Base-by-base conservation (phyloP, 2,888 invertebrate species). In the Cremastinae sp. region DNA sequence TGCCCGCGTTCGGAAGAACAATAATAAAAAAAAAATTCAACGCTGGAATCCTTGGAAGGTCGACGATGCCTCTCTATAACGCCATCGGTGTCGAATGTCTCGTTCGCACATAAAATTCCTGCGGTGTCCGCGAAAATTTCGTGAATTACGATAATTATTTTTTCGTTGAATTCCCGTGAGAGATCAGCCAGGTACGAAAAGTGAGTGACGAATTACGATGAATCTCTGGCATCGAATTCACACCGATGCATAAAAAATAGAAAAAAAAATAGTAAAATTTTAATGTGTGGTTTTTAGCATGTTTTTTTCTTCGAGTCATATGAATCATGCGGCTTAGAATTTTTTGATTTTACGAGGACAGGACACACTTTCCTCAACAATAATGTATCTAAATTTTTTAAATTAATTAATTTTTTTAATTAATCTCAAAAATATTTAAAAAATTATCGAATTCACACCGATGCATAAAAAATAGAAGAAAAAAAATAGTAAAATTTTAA, bases 101-200 rank as follows among this genome's bases (percentile, higher is more conserved):
- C 16, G 16, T 18, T 16, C 14, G 5, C 18, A 47, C 20, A 47
- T 41, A 45, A 55, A 39, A 58, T 56, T 62, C 35, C 1, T 20
- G 37, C 18, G 14, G 10, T 28, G 20, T 22, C 20, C 47, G 45
- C 8, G n/a, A 28, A 70, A 28, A 41, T 35, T 75, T 39, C 4
- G 5, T 49, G 9, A 56, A 61, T 45, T 10, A 10, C 59, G 74
- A 41, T 70, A 70, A 75, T 75, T 49, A 9, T 59, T 65, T 59
- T 61, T 71, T 71, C 49, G 49, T 61, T 55, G 70, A 61, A 75
- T 45, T 61, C 12, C 28, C 28, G 28, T 59, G 39, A 56, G 39
- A 56, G 16, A 41, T 49, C 43, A 45, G 16, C 59, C 28, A 18
- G n/a, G 39, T 8, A 47, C 10, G 14, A 39, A 37, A 56, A 41